Base-by-base conservation (phyloP, 2,113 vertebrate species). In the Tinamus guttatus region DNA sequence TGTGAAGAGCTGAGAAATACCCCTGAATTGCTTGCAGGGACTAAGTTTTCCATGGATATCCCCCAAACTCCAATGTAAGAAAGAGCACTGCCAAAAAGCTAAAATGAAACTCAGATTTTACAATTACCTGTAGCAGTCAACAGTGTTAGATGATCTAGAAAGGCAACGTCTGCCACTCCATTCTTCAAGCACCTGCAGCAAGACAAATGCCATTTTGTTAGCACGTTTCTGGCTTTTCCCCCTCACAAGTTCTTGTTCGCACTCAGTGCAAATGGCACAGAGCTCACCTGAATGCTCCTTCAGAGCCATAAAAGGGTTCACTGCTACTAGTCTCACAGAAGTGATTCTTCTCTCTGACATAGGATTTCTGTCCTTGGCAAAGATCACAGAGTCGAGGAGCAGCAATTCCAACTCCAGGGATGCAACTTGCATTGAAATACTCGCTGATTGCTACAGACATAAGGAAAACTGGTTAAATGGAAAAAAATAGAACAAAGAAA, bases 251-350 rank as follows among this genome's bases (percentile, higher is more conserved):
- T 73, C 40, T 73, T 84, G 71, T 41, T 27, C 19, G 20, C 15
- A 58, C 65, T 78, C 67, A 85, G 34, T 5, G 5, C 13, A 22
- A 69, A 47, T 43, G 41, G 52, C 58, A 70, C 52, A 56, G 34
- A 41, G 73, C 96, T 93, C 95, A 99, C 99, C 98, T 99, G 96
- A 99, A 98, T 32, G 99, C 99, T 51, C 99, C 99, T 71, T 99
- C 98, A 30, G 97, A 99, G 96, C 98, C 98, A 81, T 98, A 99
- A 97, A 98, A 99, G 22, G 98, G 98, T 58, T 99, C 99, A 1
- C 91, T 98, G 89, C 98, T 97, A 67, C 98, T 98, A 5, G 98
- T 98, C 86, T 99, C 99, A 62, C 99, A 99, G 97, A 98, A 98
- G 89, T 98, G 97, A 96, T 99, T 99, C 83, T 92, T 98, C 91